phyloP scores from a whole-genome alignment of 2,113 vertebrate species.

The Eulemur rufifrons region DNA sequence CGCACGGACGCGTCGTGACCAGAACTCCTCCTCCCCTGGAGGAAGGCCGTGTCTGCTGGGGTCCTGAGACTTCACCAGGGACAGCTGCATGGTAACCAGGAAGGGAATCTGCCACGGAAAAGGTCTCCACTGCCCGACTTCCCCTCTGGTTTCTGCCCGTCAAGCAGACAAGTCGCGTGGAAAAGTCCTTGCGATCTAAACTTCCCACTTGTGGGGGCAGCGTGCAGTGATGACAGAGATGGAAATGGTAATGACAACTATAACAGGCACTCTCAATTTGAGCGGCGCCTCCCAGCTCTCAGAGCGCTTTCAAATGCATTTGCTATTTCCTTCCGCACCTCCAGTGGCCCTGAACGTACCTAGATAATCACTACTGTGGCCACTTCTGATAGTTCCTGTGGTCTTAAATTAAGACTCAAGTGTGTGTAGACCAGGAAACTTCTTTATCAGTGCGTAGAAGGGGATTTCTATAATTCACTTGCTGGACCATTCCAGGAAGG shows the following conservation, averaged over 20 bases:
- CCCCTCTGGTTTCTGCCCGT: neutral
- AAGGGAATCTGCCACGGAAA: neutral
- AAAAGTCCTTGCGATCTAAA: neutral
- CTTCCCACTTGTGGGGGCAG: neutral
- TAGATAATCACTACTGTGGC: neutral
- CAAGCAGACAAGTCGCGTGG: neutral
- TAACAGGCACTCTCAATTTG: neutral
- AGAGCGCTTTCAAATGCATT: neutral
- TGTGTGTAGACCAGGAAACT: neutral
- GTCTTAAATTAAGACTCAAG: neutral
- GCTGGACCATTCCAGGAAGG: neutral
- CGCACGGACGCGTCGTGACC: rapidly evolving
- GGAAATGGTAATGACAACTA: neutral
- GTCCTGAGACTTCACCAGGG: neutral
- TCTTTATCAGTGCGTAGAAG: neutral
- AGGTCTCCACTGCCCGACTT: neutral
- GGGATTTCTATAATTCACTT: neutral
- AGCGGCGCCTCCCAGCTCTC: neutral
- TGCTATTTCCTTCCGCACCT: neutral
- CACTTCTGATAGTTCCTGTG: neutral
- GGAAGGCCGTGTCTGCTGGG: neutral
- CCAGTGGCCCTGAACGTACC: neutral
- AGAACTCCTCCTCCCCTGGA: neutral
- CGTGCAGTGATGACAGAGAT: neutral
- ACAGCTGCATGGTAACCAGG: neutral